Evolutionary conservation across 2,113 vertebrate species (phyloP), one percentile per base, ranked within the genome.

Genomic region (Oxyruncus cristatus): DNA sequence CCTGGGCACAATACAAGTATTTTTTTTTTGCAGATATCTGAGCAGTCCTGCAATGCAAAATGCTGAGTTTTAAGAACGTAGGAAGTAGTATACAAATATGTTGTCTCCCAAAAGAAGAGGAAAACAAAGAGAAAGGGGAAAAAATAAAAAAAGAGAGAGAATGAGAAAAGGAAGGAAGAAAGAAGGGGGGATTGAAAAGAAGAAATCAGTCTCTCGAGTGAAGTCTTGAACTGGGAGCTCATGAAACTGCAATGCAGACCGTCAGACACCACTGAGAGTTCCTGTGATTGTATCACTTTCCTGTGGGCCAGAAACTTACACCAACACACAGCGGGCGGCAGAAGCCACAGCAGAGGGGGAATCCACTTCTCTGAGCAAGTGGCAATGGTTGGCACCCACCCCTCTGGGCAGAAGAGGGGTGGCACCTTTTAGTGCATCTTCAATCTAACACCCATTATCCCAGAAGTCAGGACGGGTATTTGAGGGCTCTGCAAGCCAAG

Each of bases 311-410:
- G 66, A 70, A 78, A 39, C 9, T 62, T 68, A 78, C 42, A 35
- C 39, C 3, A 3, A 53, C 30, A 26, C 3, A 1, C 0, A 0
- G 37, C 0, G 0, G 37, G 32, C 16, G 39, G 22, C 66, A 90
- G 42, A 92, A 92, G 74, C 27, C 49, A 72, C 44, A 0, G 0
- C 15, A 27, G 58, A 66, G 9, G 5, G 15, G 6, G 30, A 9
- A 83, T 32, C 32, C 2, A 3, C 9, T n/a, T 83, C n/a, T 53
- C 37, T 50, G 46, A 94, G 63, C 6, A 70, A 66, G 55, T 1
- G 4, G 1, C 24, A 53, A 14, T 12, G 37, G 11, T 66, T 47
- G 44, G 8, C n/a, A 56, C 7, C 12, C 21, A 27, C 6, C 35
- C 8, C 61, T 78, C 35, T 0, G 0, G 58, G 14, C 4, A 9